These are phyloP conservation scores for Procambarus virginalis DNA, from an alignment of 1,140 invertebrate species.

Conservation along the genomic window DNA sequence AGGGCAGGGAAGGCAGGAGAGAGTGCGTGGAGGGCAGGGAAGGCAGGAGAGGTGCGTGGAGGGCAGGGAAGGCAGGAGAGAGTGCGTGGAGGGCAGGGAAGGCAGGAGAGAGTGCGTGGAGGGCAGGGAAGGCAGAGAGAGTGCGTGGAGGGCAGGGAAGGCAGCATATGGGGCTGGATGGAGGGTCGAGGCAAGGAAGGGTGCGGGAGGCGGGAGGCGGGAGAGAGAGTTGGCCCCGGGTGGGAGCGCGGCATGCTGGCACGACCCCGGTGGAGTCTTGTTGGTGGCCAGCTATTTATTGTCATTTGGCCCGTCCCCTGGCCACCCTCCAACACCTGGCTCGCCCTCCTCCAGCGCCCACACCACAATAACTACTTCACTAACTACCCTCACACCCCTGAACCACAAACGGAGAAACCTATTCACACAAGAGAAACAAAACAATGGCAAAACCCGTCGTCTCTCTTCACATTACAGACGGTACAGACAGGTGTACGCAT, in stretches of 20 bases:
- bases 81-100: not conserved
- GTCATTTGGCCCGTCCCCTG: constrained; percentile 44
- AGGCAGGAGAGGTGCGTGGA: not conserved
- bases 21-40: not conserved
- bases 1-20: not conserved
- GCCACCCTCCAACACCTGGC: constrained; percentile 40
- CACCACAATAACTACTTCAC: not conserved
- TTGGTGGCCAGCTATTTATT: constrained; percentile 55
- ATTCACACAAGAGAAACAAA: too few species aligned
- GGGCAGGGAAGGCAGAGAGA: not conserved
- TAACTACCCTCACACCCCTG: not conserved
- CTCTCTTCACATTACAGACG: too few species aligned
- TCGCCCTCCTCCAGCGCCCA: constrained; percentile 10
- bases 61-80: not conserved
- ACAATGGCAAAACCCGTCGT: too few species aligned
- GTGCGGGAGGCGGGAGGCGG: too few species aligned
- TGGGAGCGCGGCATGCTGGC: not conserved
- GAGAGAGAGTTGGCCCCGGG: not conserved
- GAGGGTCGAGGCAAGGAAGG: too few species aligned
- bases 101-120: not conserved
- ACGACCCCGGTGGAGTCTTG: constrained; percentile 15
- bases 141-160: not conserved
- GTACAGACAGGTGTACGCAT: too few species aligned
- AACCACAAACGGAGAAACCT: not conserved
- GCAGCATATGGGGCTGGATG: too few species aligned